Conservation (phyloP, 2,888 invertebrate species). For the Sarcophaga variegata region DNA sequence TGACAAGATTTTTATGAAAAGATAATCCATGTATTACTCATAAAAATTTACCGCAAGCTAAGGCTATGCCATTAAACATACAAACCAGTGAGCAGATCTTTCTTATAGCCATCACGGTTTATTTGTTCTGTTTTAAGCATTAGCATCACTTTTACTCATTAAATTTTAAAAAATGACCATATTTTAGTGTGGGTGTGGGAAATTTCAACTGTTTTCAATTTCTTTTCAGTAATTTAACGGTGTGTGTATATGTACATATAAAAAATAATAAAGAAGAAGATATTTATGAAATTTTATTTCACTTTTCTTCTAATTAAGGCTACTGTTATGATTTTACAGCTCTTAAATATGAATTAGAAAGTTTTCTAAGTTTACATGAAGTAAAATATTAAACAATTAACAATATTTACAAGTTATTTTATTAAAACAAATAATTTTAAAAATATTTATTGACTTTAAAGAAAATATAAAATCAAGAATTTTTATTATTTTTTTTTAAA, state of each 20-base stretch:
- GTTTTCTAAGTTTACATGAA: too few relatives aligned
- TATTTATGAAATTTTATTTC: neutral
- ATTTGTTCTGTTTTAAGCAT: neutral
- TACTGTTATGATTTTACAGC: neutral
- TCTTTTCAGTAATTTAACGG: neutral
- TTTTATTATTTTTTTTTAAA: too few relatives aligned
- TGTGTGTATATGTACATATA: neutral
- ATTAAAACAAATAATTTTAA: too few relatives aligned
- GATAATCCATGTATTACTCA: neutral
- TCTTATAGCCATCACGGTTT: neutral
- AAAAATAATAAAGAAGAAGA: neutral
- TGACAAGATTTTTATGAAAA: neutral
- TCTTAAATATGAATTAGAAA: too few relatives aligned
- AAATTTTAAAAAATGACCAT: slow-evolving; percentile 26
- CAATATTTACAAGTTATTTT: too few relatives aligned
- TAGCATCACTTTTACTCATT: slow-evolving; percentile 50
- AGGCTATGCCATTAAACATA: neutral
- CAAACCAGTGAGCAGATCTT: neutral
- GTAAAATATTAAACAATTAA: too few relatives aligned
- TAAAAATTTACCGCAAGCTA: neutral
- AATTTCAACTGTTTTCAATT: neutral
- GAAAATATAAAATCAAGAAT: too few relatives aligned
- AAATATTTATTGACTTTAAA: too few relatives aligned
- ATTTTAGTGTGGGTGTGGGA: slow-evolving; percentile 51
- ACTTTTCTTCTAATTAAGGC: neutral